phyloP scores from a whole-genome alignment of 1,140 invertebrate genomes.

The Bicyclus anynana region DNA sequence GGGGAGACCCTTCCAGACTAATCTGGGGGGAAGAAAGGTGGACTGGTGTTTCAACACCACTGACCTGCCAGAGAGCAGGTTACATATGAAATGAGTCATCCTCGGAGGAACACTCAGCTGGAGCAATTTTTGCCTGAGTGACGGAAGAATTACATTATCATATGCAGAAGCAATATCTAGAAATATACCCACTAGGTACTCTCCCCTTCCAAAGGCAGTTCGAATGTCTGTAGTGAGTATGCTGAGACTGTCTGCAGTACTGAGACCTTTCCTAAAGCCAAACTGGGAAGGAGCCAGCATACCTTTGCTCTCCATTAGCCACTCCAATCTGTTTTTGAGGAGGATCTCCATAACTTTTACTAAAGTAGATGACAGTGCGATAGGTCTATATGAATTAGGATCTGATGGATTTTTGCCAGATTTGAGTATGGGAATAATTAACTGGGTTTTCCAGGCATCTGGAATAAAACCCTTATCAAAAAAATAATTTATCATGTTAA shows the following conservation, averaged over 20 bases:
- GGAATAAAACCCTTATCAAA: neutral
- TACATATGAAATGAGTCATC: constrained; percentile 11
- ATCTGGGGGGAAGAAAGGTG: too few species aligned
- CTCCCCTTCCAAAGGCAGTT: constrained; percentile 10
- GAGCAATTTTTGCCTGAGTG: constrained; percentile 4
- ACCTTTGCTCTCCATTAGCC: constrained; percentile 18
- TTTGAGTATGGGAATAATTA: constrained; percentile 36
- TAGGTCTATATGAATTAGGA: constrained; percentile 26
- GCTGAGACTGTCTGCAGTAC: constrained; percentile 25
- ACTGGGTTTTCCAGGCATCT: constrained; percentile 15
- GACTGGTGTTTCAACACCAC: neutral
- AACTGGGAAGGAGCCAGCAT: constrained; percentile 24
- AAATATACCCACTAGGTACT: constrained; percentile 22
- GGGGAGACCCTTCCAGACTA: neutral
- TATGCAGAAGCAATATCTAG: constrained; percentile 8
- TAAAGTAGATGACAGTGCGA: constrained; percentile 28
- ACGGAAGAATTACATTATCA: constrained; percentile 9
- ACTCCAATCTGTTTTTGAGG: neutral
- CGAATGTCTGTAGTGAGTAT: constrained; percentile 28
- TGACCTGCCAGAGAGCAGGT: constrained; percentile 3
- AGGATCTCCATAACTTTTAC: constrained; percentile 26
- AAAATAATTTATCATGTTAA: constrained; percentile 4
- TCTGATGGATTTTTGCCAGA: constrained; percentile 24
- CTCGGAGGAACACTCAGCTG: constrained; percentile 5
- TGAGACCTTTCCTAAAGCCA: constrained; percentile 21